Conservation (phyloP, 1,140 invertebrate genomes). For the Halictus rubicundus region DNA sequence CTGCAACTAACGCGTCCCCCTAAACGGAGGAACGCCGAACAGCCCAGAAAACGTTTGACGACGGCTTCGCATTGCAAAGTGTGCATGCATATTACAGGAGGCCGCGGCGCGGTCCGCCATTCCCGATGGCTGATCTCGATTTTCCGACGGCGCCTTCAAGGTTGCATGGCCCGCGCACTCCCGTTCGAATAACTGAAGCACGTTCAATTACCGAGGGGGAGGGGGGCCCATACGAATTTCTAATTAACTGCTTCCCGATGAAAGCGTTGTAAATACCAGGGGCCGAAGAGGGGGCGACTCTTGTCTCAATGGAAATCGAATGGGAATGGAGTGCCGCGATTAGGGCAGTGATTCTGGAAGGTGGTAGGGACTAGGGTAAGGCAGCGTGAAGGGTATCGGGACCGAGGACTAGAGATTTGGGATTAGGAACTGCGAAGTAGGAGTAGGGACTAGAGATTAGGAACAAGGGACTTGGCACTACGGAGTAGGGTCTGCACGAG, state of each 20-base stretch:
- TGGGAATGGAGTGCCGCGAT: not conserved
- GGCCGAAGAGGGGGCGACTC: not conserved
- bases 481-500: too few relatives aligned
- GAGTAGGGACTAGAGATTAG: too few relatives aligned
- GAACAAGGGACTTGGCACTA: too few relatives aligned
- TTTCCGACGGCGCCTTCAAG: not conserved
- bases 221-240: slow-evolving; percentile 2
- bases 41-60: not conserved
- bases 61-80: slow-evolving; percentile 27
- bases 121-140: not conserved
- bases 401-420: too few relatives aligned
- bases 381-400: too few relatives aligned
- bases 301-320: not conserved
- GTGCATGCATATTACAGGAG: slow-evolving; percentile 17
- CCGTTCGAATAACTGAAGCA: slow-evolving; percentile 6
- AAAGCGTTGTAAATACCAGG: not conserved
- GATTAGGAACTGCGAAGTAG: too few relatives aligned
- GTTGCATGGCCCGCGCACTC: slow-evolving; percentile 2
- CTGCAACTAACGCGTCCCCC: slow-evolving; percentile 29
- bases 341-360: too few relatives aligned
- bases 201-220: slow-evolving; percentile 5
- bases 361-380: too few relatives aligned
- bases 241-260: not conserved
- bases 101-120: not conserved
- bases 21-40: slow-evolving; percentile 26